Evolutionary conservation across 2,113 vertebrate genomes (phyloP).

Genomic region (Phrynosoma platyrhinos): DNA sequence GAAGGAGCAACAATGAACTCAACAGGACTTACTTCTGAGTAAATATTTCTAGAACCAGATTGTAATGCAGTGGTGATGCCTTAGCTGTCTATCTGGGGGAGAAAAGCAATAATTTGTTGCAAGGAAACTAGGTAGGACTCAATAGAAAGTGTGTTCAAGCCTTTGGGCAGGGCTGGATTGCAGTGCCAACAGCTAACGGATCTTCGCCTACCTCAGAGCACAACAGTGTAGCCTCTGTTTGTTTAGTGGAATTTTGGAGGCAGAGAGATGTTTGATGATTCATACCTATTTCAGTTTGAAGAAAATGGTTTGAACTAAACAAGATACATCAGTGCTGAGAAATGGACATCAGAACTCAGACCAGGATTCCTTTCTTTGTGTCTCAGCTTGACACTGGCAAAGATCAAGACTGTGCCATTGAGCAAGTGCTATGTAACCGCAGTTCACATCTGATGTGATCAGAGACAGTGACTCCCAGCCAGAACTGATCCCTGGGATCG

Average conservation of each 20-base stretch:
- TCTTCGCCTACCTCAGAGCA: not conserved
- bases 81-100: not conserved
- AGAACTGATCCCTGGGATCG: not conserved
- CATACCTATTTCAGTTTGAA: constrained; percentile 3
- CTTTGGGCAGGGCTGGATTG: not conserved
- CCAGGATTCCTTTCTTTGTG: too few species aligned
- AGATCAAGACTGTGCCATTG: not conserved
- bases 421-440: not conserved
- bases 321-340: too few species aligned
- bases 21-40: not conserved
- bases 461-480: too few species aligned
- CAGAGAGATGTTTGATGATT: constrained; percentile 1
- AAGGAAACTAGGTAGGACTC: not conserved
- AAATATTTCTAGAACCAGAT: not conserved
- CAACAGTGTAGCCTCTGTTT: constrained; percentile 17
- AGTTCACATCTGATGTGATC: not conserved
- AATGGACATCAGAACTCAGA: not conserved
- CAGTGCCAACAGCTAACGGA: not conserved
- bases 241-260: constrained; percentile 2
- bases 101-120: not conserved
- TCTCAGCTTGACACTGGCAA: not conserved
- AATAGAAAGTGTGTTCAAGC: not conserved
- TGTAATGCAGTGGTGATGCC: not conserved
- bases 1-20: not conserved
- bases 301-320: not conserved